Percentiles rank a stretch among this genome's conserved stretches.
These are phyloP conservation scores for Neolamprologus falcicula DNA, from an alignment of 2,113 vertebrate genomes.

Conservation along the genomic window DNA sequence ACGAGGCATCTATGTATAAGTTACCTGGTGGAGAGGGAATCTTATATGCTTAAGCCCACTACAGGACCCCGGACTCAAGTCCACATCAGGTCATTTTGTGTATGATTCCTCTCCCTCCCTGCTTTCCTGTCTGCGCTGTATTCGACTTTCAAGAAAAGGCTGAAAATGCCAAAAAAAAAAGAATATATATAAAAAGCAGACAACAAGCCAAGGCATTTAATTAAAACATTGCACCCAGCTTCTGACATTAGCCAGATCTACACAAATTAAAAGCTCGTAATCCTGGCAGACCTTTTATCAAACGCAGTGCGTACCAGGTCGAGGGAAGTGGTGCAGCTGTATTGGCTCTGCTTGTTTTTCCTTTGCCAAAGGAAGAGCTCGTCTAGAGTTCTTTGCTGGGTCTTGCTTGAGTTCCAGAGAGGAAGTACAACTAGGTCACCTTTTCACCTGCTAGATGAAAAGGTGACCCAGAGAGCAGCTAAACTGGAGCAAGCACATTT, in stretches of 20 bases:
- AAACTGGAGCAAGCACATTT: not conserved
- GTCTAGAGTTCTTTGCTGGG: not conserved
- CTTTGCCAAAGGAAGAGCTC: not conserved
- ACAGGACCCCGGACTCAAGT: fast-evolving
- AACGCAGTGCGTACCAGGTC: not conserved
- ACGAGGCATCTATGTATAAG: not conserved
- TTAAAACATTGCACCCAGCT: not conserved
- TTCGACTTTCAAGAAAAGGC: not conserved
- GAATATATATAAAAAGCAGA: not conserved
- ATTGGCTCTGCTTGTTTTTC: not conserved
- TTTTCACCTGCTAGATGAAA: not conserved
- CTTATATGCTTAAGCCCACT: not conserved
- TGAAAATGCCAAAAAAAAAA: not conserved
- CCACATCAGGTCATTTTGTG: not conserved
- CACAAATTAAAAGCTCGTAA: not conserved
- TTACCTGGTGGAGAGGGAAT: not conserved
- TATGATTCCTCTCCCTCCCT: not conserved
- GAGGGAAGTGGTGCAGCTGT: not conserved
- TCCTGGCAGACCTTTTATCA: not conserved
- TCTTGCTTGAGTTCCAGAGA: not conserved
- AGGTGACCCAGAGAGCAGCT: not conserved
- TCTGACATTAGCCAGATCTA: not conserved
- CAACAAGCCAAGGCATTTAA: not conserved
- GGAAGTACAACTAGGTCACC: not conserved
- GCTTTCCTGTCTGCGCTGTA: not conserved